Conservation (phyloP, 2,888 invertebrate genomes). For the Saturnia pavonia region DNA sequence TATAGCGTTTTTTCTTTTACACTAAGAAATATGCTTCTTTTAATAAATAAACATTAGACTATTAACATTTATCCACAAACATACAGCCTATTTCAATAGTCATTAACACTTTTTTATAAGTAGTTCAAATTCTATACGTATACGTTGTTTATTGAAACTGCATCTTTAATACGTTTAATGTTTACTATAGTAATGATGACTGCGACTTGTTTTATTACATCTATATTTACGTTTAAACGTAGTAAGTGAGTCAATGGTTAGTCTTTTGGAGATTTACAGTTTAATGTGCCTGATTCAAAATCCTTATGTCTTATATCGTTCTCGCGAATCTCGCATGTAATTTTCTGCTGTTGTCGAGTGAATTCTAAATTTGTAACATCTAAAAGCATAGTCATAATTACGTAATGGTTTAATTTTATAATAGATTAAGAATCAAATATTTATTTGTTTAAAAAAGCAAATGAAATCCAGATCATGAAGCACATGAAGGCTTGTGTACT, state of each 20-base stretch:
- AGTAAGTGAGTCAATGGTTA: slow-evolving; percentile 13
- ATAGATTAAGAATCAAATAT: not conserved
- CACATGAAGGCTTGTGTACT: too few species aligned
- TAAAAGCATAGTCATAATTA: not conserved
- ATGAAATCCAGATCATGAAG: not conserved
- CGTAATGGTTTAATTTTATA: not conserved
- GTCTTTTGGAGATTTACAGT: not conserved
- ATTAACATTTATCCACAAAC: slow-evolving; percentile 1
- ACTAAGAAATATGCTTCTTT: not conserved
- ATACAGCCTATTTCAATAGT: not conserved
- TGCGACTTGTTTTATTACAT: slow-evolving; percentile 11
- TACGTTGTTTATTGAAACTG: slow-evolving; percentile 7
- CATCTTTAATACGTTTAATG: slow-evolving; percentile 11
- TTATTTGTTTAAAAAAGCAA: not conserved
- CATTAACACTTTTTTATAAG: slow-evolving; percentile 10
- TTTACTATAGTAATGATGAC: slow-evolving; percentile 3
- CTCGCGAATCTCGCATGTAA: not conserved
- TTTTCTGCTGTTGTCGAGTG: not conserved
- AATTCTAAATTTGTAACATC: not conserved
- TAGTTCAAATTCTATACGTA: not conserved
- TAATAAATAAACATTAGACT: not conserved
- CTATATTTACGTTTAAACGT: slow-evolving; percentile 11
- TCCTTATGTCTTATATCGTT: not conserved
- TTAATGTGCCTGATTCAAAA: not conserved
- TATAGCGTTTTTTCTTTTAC: not conserved